Percentiles rank a stretch among this genome's conserved stretches.
phyloP scores from a whole-genome alignment of 2,113 vertebrate genomes.

The Acrocephalus arundinaceus region DNA sequence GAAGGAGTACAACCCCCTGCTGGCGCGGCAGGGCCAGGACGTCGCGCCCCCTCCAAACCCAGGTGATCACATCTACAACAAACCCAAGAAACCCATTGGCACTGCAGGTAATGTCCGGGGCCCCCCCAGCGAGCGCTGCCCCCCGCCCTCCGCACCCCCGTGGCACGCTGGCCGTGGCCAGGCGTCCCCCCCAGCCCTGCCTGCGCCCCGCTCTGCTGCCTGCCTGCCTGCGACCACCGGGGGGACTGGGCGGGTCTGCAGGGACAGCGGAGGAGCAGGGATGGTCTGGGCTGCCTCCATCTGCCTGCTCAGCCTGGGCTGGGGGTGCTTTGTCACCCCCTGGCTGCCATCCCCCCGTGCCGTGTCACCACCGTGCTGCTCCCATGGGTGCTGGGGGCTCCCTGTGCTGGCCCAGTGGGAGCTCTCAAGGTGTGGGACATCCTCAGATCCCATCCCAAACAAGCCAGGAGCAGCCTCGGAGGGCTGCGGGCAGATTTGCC shows the following conservation, averaged over 20 bases:
- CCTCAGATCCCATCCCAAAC: not conserved
- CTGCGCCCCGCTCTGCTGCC: not conserved
- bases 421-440: too few relatives aligned
- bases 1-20: slow-evolving; percentile 94
- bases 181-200: not conserved
- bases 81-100: slow-evolving; percentile 91
- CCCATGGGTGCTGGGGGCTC: rapidly evolving
- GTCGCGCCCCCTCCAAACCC: slow-evolving; percentile 88
- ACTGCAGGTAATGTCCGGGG: slow-evolving; percentile 87
- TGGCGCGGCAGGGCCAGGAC: slow-evolving; percentile 96
- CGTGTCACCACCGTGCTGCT: rapidly evolving
- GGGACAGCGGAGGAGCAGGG: not conserved
- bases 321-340: not conserved
- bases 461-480: not conserved
- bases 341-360: not conserved
- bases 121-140: slow-evolving; percentile 44
- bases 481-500: not conserved
- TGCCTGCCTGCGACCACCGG: not conserved
- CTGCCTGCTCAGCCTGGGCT: not conserved
- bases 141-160: slow-evolving; percentile 20
- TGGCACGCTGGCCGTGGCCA: not conserved
- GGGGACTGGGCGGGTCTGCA: not conserved
- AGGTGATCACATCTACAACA: slow-evolving; percentile 98
- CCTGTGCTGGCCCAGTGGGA: not conserved
- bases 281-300: not conserved